A percentile compares a stretch with the other conserved stretches of the same genome.
phyloP scores from a whole-genome alignment of 2,113 vertebrate species.

The Otocyon megalotis region DNA sequence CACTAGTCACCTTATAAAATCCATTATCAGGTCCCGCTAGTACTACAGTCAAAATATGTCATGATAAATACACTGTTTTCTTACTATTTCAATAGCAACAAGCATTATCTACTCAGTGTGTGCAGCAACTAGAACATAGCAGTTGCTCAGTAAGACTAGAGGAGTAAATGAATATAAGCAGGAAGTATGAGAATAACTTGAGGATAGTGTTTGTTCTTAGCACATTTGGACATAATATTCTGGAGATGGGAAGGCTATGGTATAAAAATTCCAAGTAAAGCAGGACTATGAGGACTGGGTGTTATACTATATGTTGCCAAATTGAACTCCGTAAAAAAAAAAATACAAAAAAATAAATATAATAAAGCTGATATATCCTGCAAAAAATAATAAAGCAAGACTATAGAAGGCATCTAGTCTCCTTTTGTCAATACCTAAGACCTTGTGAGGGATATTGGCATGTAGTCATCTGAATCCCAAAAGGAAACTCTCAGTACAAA shows the following conservation, averaged over 20 bases:
- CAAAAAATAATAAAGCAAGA: too few species aligned
- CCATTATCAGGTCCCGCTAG: not conserved
- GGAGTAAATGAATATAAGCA: not conserved
- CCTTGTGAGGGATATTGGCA: not conserved
- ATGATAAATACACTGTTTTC: not conserved
- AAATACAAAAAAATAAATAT: too few species aligned
- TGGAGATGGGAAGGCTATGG: not conserved
- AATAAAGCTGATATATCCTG: too few species aligned
- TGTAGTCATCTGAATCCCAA: not conserved
- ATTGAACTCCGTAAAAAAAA: too few species aligned
- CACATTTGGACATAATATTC: too few species aligned
- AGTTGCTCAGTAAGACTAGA: not conserved
- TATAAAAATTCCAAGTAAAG: not conserved
- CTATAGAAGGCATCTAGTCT: not conserved
- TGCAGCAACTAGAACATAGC: not conserved
- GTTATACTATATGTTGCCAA: too few species aligned
- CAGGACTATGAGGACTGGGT: too few species aligned
- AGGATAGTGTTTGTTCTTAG: not conserved
- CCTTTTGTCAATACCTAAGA: not conserved
- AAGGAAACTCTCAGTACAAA: not conserved
- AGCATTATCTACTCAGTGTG: rapidly evolving
- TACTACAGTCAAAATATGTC: not conserved
- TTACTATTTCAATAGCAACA: not conserved
- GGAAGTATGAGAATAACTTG: not conserved
- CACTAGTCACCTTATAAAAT: not conserved